Evolutionary conservation across 2,888 invertebrate genomes (phyloP), one percentile per base, ranked within the genome.

Genomic region (Athalia circularis): DNA sequence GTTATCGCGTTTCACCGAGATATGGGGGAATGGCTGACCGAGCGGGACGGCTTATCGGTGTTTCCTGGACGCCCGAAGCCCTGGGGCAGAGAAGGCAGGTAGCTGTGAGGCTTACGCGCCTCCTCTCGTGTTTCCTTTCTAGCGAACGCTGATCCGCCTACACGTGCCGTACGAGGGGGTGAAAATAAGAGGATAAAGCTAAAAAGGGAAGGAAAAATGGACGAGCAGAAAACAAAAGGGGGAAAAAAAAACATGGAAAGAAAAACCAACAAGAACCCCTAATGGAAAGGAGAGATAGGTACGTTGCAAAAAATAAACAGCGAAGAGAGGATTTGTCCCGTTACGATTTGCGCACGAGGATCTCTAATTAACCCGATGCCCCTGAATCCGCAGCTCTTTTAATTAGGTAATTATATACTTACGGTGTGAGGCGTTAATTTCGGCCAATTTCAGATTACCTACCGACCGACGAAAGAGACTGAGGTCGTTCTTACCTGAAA

Each of bases 1-100:
- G 72, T 72, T 72, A 72, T 72, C 72, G 59, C 57, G 72, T 72
- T 72, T 72, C 72, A 72, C 8, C 72, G 59, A 43, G 59, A 72
- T 72, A 57, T 7, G 59, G 29, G 45, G 8, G 52, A 72, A 72
- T 45, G 59, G 72, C 72, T 72, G 72, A 72, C 72, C 72, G 59
- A 43, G 72, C 72, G n/a, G 45, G 47, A 59, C 15, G 45, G 64
- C 45, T 65, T 65, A 72, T 72, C 72, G 59, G 72, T 47, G 52
- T 72, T 72, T 57, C 72, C 72, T 52, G 72, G 72, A 72, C 72
- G 45, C 8, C 47, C 29, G 59, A 57, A 45, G 59, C 29, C 47
- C 52, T 4, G 9, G 29, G 15, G 54, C 68, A 52, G 68, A 54
- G 15, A 68, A 11, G 11, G n/a, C n/a, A 54, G 54, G 9, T 11